A percentile compares a stretch with the other conserved stretches of the same genome.
phyloP scores from a whole-genome alignment of 2,888 invertebrate species.

The Heliconius cydno region DNA sequence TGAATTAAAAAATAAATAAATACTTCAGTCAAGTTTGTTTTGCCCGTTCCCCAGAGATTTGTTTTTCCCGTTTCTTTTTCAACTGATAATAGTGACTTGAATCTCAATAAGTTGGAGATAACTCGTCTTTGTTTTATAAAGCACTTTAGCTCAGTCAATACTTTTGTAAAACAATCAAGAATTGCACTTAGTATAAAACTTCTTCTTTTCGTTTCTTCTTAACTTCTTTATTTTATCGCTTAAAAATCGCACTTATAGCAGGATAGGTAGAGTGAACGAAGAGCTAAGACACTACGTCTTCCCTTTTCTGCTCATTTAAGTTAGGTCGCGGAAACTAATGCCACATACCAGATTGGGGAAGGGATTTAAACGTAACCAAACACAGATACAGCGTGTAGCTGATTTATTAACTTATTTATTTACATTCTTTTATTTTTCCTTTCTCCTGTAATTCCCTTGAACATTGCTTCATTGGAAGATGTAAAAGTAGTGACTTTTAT shows the following conservation, averaged over 20 bases:
- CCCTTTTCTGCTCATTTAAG: no score
- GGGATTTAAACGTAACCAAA: no score
- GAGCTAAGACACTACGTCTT: no score
- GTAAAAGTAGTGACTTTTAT: background rate
- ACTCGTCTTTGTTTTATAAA: background rate
- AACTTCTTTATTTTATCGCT: no score
- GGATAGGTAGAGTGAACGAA: no score
- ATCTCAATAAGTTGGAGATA: slow-evolving; percentile 1
- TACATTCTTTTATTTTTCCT: no score
- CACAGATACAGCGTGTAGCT: no score
- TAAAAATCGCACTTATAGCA: no score
- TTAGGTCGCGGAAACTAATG: no score
- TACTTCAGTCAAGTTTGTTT: background rate
- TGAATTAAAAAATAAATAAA: background rate
- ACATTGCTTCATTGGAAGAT: background rate
- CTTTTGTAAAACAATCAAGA: background rate
- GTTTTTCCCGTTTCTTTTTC: slow-evolving; percentile 1
- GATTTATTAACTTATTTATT: no score
- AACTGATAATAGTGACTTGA: background rate
- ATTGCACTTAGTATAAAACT: background rate
- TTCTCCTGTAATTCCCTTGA: slow-evolving; percentile 2
- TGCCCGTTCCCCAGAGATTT: background rate
- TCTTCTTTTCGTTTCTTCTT: no score
- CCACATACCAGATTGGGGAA: no score
- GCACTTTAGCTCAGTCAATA: background rate